These are phyloP conservation scores for Aulostomus chinensis DNA, from an alignment of 2,797 vertebrate species.

Conservation along the genomic window DNA sequence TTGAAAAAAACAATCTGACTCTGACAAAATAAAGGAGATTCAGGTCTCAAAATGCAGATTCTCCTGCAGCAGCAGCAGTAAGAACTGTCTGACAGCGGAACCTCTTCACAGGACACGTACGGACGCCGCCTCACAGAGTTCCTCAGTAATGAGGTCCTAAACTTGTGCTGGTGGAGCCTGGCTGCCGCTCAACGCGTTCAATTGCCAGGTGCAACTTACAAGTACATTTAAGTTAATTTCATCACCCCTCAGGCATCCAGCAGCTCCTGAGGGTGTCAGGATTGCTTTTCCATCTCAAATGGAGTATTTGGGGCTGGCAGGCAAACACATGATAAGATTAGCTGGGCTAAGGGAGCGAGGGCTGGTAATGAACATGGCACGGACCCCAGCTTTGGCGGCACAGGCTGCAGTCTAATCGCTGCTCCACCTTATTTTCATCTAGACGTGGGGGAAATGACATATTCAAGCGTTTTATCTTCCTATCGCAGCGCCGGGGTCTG, in stretches of 20 bases:
- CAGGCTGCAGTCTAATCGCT: constrained; percentile 62
- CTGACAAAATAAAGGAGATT: too few relatives aligned
- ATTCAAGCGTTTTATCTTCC: constrained; percentile 55
- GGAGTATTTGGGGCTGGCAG: constrained; percentile 40
- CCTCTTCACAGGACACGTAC: constrained; percentile 8
- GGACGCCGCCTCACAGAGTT: neutral
- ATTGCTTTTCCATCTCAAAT: constrained; percentile 55
- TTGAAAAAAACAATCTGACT: too few relatives aligned
- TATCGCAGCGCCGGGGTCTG: constrained; percentile 47
- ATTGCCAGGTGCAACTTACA: constrained; percentile 50
- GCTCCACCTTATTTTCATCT: constrained; percentile 55
- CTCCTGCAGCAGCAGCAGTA: neutral
- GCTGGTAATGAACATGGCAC: constrained; percentile 50
- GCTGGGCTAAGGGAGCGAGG: constrained; percentile 11
- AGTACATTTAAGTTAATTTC: constrained; percentile 61
- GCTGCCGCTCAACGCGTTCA: constrained; percentile 32
- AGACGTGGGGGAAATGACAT: constrained; percentile 51
- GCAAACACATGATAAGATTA: constrained; percentile 37
- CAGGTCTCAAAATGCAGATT: neutral
- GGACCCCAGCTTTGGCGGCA: constrained; percentile 46
- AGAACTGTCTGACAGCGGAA: constrained; percentile 9
- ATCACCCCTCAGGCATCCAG: constrained; percentile 51
- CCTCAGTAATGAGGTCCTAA: constrained; percentile 2
- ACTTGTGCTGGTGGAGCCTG: constrained; percentile 25
- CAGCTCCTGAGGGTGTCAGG: constrained; percentile 46